These are phyloP conservation scores for Urechis unicinctus DNA, from an alignment of 2,888 invertebrate genomes.

Conservation along the genomic window DNA sequence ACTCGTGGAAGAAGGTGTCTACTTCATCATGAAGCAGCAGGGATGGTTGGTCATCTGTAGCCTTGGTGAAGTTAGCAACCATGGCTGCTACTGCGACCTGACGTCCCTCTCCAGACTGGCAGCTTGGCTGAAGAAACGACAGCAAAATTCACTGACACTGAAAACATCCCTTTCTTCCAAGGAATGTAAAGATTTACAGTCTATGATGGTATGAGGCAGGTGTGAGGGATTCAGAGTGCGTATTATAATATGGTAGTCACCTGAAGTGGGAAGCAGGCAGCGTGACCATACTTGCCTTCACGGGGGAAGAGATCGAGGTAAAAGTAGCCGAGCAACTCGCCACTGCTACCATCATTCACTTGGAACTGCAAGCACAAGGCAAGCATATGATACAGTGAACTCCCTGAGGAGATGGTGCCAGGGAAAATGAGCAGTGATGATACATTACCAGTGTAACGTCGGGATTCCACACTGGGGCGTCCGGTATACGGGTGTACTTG, in stretches of 20 bases:
- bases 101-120: slow-evolving; percentile 36
- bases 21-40: slow-evolving; percentile 55
- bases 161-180: too few species aligned
- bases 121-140: slow-evolving; percentile 37
- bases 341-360: slow-evolving; percentile 46
- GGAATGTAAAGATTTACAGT: neutral
- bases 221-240: neutral
- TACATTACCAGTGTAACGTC: slow-evolving; percentile 53
- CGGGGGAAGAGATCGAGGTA: slow-evolving; percentile 54
- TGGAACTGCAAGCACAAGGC: neutral
- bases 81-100: slow-evolving; percentile 53
- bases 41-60: slow-evolving; percentile 51
- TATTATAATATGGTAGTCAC: too few species aligned
- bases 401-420: too few species aligned
- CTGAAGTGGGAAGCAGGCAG: slow-evolving; percentile 52
- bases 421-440: too few species aligned
- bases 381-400: too few species aligned
- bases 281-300: slow-evolving; percentile 55
- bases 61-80: slow-evolving; percentile 55
- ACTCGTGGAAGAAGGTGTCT: slow-evolving; percentile 56
- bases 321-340: slow-evolving; percentile 52
- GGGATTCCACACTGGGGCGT: slow-evolving; percentile 51
- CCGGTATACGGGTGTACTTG: slow-evolving; percentile 46
- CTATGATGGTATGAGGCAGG: neutral
- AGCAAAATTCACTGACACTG: neutral